Base-by-base conservation (phyloP, 2,888 invertebrate genomes). In the Cryptophagus acutangulus region DNA sequence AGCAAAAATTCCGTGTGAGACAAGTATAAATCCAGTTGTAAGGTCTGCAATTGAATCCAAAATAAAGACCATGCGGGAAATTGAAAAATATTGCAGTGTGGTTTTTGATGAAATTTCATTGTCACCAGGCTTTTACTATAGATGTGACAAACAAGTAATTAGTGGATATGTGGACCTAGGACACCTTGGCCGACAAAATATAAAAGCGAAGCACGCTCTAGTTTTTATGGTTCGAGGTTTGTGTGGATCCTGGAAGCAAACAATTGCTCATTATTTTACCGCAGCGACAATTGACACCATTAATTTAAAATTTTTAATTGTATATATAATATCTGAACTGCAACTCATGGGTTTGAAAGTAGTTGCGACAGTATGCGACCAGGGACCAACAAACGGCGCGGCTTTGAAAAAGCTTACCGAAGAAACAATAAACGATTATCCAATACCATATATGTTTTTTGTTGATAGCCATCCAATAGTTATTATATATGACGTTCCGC, bases 171-270 rank as follows among this genome's bases (percentile, higher is more conserved):
- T 37, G 14, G 51, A 51, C 38, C 24, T 49, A 17, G 51, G 51
- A 17, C 24, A 28, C 10, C 28, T 44, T 18, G 51, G 48, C 4
- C 14, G 44, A 10, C 17, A 29, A 29, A 29, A 36, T 38, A 34
- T 40, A 26, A 2, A 10, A 14, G 51, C 52, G 12, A 40, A 49
- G 17, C 47, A 53, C 43, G 52, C 51, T 17, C 26, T 55, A 24
- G 51, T 54, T 33, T 54, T 55, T 38, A 51, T 51, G 44, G 28
- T 51, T 20, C 29, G 44, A 12, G 54, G 54, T 16, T 10, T 55
- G 5, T 28, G 43, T 10, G 42, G 40, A 38, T 40, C 34, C 13
- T 55, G 41, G 39, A 54, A 55, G 35, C 50, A 55, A 36, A 42
- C 44, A 29, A 26, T 47, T 14, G 41, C 46, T 12, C 48, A 49